Percentiles rank a stretch among this genome's conserved stretches.
Evolutionary conservation across 2,797 vertebrate species (phyloP).

Genomic region (Aulostomus chinensis): DNA sequence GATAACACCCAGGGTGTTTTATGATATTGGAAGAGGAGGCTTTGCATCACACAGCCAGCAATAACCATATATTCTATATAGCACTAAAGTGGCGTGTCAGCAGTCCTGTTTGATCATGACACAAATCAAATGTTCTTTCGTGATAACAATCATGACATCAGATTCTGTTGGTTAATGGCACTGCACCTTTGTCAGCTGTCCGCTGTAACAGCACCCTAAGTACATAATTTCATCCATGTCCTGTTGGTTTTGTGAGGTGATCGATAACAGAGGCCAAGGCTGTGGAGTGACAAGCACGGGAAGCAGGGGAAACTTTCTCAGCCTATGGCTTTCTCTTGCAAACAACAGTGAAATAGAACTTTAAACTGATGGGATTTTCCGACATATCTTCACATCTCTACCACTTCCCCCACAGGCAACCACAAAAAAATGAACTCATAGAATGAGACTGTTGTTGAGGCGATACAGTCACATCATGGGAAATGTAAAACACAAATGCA

Average conservation of each 20-base stretch:
- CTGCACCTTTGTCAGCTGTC: conserved; percentile 15
- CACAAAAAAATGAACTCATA: too few species aligned
- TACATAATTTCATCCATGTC: neutral
- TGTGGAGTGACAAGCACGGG: conserved; percentile 1
- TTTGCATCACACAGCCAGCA: conserved; percentile 1
- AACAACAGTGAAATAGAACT: too few species aligned
- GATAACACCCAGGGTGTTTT: too few species aligned
- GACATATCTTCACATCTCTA: neutral
- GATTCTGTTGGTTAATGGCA: conserved; percentile 5
- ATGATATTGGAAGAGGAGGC: too few species aligned
- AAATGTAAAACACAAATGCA: too few species aligned
- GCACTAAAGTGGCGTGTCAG: neutral
- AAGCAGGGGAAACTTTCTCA: neutral
- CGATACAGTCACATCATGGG: too few species aligned
- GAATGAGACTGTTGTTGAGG: too few species aligned
- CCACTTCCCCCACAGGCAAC: too few species aligned
- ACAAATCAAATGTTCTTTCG: conserved; percentile 13
- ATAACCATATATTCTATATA: conserved; percentile 2
- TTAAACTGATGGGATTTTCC: too few species aligned
- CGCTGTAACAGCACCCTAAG: neutral
- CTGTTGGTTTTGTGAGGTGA: conserved; percentile 7
- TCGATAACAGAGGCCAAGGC: neutral
- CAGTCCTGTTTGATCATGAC: conserved; percentile 18
- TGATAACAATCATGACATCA: conserved; percentile 19
- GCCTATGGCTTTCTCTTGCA: neutral